Percentiles rank a stretch among this genome's conserved stretches.
These are phyloP conservation scores for Pseudochaenichthys georgianus DNA, from an alignment of 2,797 vertebrate species.

Conservation along the genomic window DNA sequence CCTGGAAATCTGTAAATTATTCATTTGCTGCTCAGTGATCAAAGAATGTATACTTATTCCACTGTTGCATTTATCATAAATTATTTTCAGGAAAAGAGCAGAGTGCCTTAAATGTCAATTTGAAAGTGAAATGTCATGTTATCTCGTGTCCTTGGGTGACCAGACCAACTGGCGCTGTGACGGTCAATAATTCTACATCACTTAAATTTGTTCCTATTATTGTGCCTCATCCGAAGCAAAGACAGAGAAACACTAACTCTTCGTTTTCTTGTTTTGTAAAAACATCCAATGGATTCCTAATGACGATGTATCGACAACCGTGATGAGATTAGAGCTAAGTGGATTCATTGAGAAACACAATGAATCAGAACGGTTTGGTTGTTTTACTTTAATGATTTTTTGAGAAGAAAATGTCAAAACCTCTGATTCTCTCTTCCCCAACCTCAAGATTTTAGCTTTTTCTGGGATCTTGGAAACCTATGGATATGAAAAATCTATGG, in stretches of 20 bases:
- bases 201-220: not conserved
- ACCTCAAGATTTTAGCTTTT: not conserved
- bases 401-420: not conserved
- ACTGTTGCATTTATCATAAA: not conserved
- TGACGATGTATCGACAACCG: not conserved
- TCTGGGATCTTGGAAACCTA: not conserved
- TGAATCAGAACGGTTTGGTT: not conserved
- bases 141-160: not conserved
- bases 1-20: not conserved
- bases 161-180: not conserved
- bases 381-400: too few species aligned
- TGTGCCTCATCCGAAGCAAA: not conserved
- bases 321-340: not conserved
- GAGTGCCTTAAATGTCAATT: not conserved
- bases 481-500: too few species aligned
- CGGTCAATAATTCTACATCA: not conserved
- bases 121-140: not conserved
- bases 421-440: not conserved
- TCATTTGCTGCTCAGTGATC: conserved; percentile 16
- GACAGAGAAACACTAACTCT: not conserved
- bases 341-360: not conserved
- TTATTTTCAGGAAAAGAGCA: conserved; percentile 2
- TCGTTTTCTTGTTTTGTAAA: not conserved
- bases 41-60: not conserved
- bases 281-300: not conserved